phyloP scores from a whole-genome alignment of 2,797 vertebrate species.

The Spinus pinus region DNA sequence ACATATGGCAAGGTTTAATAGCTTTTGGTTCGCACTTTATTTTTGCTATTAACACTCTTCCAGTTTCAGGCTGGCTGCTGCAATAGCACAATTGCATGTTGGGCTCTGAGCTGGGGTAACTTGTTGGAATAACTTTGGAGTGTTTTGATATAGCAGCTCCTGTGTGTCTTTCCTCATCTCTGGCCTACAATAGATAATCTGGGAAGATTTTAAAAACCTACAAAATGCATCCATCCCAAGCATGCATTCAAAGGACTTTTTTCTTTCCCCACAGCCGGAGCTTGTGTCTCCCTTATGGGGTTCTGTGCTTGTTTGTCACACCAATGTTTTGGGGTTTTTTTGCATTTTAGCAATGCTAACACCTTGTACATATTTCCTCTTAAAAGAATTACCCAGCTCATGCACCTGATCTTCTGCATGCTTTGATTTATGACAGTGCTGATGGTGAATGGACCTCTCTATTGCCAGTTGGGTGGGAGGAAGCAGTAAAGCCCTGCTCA shows the following conservation, averaged over 20 bases:
- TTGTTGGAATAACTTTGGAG: background rate
- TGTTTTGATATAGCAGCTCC: background rate
- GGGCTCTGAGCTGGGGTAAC: background rate
- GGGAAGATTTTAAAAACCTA: background rate
- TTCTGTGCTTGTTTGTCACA: background rate
- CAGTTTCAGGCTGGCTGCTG: background rate
- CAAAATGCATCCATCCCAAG: background rate
- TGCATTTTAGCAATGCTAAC: background rate
- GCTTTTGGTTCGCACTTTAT: slow-evolving; percentile 32
- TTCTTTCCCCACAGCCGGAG: background rate
- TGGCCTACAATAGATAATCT: background rate
- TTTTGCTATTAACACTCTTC: slow-evolving; percentile 15
- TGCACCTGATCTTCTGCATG: background rate
- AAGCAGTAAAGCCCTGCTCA: background rate
- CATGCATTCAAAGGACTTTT: background rate
- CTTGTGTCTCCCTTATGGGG: background rate
- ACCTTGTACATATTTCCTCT: background rate
- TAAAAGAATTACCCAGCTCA: background rate
- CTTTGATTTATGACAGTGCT: background rate
- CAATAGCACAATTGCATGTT: background rate
- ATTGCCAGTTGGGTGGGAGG: fast-evolving
- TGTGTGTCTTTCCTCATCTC: background rate
- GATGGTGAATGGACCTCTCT: background rate
- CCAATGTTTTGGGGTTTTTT: background rate
- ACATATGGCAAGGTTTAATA: background rate